A percentile compares a stretch with the other conserved stretches of the same genome.
Conservation (phyloP, 2,888 invertebrate genomes). For the Diogma glabrata region DNA sequence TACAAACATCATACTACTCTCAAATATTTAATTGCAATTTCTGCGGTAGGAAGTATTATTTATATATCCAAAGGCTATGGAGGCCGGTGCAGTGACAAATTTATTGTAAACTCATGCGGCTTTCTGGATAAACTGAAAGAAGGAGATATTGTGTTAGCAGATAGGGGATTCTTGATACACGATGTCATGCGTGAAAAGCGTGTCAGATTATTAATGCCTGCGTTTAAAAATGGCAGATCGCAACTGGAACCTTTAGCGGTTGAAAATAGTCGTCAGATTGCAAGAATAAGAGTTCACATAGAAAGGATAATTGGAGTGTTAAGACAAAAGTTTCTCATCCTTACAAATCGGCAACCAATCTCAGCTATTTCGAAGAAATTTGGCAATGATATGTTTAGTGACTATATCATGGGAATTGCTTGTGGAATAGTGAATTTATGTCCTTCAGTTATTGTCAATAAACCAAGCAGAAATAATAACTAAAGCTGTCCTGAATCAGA, state of each 20-base stretch:
- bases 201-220: background rate
- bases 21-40: constrained; percentile 4
- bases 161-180: background rate
- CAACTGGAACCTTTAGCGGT: background rate
- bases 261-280: background rate
- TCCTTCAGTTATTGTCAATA: background rate
- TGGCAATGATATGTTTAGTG: background rate
- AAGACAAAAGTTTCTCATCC: background rate
- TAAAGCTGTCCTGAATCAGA: no score
- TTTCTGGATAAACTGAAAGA: background rate
- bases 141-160: background rate
- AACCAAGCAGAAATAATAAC: no score
- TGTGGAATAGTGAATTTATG: background rate
- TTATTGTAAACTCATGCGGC: background rate
- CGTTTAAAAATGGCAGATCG: background rate
- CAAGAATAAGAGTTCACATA: background rate
- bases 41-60: background rate
- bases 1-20: constrained; percentile 1
- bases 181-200: background rate
- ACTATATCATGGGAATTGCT: background rate
- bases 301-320: background rate
- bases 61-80: constrained; percentile 4
- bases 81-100: background rate
- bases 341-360: background rate
- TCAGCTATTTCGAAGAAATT: background rate